These are phyloP conservation scores for Zaprionus gabonicus DNA, from an alignment of 1,140 invertebrate genomes.

Conservation along the genomic window DNA sequence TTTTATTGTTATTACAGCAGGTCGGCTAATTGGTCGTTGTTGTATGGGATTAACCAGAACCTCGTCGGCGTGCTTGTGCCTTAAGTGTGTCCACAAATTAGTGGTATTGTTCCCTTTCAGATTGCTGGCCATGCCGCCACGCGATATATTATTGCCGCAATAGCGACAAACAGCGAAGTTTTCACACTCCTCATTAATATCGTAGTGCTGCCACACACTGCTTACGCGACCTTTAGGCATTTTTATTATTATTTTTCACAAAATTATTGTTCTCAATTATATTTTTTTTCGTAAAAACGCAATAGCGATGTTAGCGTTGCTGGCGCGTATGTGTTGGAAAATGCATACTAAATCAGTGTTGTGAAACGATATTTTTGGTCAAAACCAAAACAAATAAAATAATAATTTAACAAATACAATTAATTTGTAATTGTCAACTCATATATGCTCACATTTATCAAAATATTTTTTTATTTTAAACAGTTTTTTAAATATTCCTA, in stretches of 20 bases:
- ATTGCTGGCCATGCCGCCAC: conserved; percentile 75
- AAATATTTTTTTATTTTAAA: not conserved
- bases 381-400: conserved; percentile 25
- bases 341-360: conserved; percentile 32
- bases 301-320: conserved; percentile 69
- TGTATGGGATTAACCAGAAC: conserved; percentile 65
- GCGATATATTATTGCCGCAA: conserved; percentile 76
- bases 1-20: conserved; percentile 54
- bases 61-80: conserved; percentile 71
- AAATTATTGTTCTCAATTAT: conserved; percentile 32
- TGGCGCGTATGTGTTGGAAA: conserved; percentile 57
- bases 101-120: conserved; percentile 73
- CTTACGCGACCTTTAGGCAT: conserved; percentile 74
- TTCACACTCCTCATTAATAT: conserved; percentile 72
- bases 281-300: conserved; percentile 56
- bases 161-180: conserved; percentile 74
- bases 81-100: conserved; percentile 71
- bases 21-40: conserved; percentile 19
- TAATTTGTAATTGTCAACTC: not conserved
- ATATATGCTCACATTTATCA: not conserved
- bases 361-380: conserved; percentile 6
- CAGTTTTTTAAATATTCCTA: not conserved
- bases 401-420: conserved; percentile 11
- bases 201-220: conserved; percentile 74
- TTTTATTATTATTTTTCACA: conserved; percentile 22